Percentiles rank a stretch among this genome's conserved stretches.
Evolutionary conservation across 1,140 invertebrate genomes (phyloP).

Genomic region (Phthorimaea operculella): DNA sequence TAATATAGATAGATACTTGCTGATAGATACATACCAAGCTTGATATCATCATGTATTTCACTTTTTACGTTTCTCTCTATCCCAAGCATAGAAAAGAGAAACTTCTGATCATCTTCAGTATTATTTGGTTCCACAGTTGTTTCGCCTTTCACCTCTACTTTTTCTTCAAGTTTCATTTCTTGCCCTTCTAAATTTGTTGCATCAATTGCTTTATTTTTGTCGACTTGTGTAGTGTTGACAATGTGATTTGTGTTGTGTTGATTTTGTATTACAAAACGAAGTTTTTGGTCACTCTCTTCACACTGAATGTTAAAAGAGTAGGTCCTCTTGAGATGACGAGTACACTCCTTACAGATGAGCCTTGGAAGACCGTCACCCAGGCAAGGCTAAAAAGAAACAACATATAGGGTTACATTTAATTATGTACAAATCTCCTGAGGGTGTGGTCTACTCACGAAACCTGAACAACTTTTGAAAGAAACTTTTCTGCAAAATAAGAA

Average conservation of each 20-base stretch:
- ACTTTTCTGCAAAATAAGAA: too few species aligned
- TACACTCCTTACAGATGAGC: constrained; percentile 52
- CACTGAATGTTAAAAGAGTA: constrained; percentile 47
- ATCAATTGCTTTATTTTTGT: not conserved
- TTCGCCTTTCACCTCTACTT: not conserved
- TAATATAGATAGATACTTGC: too few species aligned
- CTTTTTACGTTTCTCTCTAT: not conserved
- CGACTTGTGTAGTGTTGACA: not conserved
- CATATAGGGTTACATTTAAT: too few species aligned
- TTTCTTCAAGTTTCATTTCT: not conserved
- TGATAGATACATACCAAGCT: constrained; percentile 28
- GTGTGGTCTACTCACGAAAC: too few species aligned
- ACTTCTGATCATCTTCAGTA: not conserved
- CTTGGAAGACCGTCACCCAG: constrained; percentile 46
- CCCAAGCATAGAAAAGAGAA: not conserved
- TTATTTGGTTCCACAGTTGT: too few species aligned
- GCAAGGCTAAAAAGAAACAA: constrained; percentile 33
- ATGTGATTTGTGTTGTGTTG: not conserved
- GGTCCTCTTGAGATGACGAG: constrained; percentile 39
- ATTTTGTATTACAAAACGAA: not conserved
- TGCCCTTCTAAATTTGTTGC: not conserved
- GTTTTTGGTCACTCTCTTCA: constrained; percentile 37
- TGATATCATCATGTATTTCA: constrained; percentile 24
- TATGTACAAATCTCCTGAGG: too few species aligned
- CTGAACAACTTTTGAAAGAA: too few species aligned